These are phyloP conservation scores for cattle (Bos taurus) DNA, from an alignment of 2,113 vertebrate genomes.

Conservation along the genomic window DNA sequence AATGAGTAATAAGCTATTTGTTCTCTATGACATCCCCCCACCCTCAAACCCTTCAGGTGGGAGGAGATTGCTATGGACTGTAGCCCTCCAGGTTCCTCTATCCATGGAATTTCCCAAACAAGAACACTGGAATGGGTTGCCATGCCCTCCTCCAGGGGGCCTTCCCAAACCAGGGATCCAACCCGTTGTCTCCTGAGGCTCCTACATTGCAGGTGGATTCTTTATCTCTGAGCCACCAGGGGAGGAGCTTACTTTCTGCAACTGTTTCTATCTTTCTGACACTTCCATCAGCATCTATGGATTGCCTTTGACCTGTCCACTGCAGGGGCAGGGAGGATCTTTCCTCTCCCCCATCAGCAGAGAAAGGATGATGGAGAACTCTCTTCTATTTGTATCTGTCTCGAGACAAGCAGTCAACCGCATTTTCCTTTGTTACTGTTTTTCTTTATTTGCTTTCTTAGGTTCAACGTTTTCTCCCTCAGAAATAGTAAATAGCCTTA, in stretches of 20 bases:
- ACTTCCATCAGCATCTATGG: not conserved
- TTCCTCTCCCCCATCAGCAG: not conserved
- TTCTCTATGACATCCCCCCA: fast-evolving
- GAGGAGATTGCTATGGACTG: not conserved
- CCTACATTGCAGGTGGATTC: not conserved
- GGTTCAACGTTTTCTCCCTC: not conserved
- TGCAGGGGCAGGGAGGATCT: no score
- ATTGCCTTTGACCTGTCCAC: not conserved
- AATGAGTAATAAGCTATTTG: not conserved
- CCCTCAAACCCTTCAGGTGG: not conserved
- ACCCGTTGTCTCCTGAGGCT: not conserved
- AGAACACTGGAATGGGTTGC: not conserved
- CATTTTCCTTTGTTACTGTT: not conserved
- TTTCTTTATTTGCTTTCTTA: not conserved
- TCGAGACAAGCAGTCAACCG: not conserved
- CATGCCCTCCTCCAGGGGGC: not conserved
- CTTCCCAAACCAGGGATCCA: not conserved
- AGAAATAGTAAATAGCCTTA: not conserved
- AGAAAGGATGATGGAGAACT: not conserved
- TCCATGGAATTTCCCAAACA: not conserved
- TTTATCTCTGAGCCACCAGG: not conserved
- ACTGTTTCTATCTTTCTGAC: not conserved
- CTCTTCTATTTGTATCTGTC: not conserved
- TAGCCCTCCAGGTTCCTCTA: not conserved
- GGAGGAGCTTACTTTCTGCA: not conserved